Conservation (phyloP, 2,113 vertebrate genomes). For the Semicossyphus pulcher region DNA sequence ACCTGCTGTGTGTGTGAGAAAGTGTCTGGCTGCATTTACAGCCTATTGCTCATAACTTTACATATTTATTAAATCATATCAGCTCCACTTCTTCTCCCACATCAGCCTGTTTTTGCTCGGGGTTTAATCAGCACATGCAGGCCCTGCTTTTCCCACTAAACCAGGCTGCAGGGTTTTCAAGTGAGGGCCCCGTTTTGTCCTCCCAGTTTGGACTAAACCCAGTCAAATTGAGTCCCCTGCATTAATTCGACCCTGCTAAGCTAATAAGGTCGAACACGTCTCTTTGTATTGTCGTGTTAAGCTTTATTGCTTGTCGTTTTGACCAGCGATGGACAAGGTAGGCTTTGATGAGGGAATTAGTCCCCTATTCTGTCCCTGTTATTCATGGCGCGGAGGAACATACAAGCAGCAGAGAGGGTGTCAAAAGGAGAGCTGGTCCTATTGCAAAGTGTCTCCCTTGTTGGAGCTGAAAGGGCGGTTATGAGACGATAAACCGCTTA, state of each 20-base stretch:
- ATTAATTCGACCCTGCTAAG: slow-evolving; percentile 99
- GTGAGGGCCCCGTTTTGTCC: slow-evolving; percentile 68
- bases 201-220: slow-evolving; percentile 60
- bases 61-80: slow-evolving; percentile 83
- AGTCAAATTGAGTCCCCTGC: slow-evolving; percentile 88
- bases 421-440: slow-evolving; percentile 99
- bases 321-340: slow-evolving; percentile 99
- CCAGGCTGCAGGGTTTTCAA: slow-evolving; percentile 89
- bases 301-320: slow-evolving; percentile 99
- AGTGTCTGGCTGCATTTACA: slow-evolving; percentile 61
- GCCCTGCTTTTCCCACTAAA: slow-evolving; percentile 89
- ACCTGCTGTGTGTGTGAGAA: slow-evolving; percentile 69
- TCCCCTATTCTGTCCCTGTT: slow-evolving; percentile 98
- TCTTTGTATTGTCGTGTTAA: slow-evolving; percentile 98
- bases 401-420: slow-evolving; percentile 99
- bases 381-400: slow-evolving; percentile 99
- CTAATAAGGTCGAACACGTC: slow-evolving; percentile 97
- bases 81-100: slow-evolving; percentile 52
- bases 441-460: slow-evolving; percentile 99
- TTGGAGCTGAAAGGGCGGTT: slow-evolving; percentile 99
- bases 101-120: slow-evolving; percentile 46
- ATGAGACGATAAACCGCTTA: slow-evolving; percentile 99
- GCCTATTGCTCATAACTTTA: slow-evolving; percentile 73
- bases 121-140: slow-evolving; percentile 89
- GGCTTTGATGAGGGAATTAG: slow-evolving; percentile 99